These are phyloP conservation scores for Myotis pilosus DNA, from an alignment of 2,797 vertebrate species.

Conservation along the genomic window DNA sequence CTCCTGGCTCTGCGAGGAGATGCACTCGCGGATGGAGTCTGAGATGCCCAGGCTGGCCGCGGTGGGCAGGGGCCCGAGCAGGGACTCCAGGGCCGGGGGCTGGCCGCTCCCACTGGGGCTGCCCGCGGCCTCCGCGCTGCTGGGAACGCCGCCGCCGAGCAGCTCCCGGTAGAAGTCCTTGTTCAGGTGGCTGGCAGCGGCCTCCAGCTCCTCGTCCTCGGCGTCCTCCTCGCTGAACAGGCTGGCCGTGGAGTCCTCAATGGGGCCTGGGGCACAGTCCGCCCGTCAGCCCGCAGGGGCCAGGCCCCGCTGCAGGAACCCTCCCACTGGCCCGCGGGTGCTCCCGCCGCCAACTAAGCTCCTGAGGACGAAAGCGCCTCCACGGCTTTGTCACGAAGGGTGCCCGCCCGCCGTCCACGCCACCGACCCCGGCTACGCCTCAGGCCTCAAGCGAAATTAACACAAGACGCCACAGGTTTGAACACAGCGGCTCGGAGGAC, in stretches of 20 bases:
- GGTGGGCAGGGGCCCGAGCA: slow-evolving; percentile 92
- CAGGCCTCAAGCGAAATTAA: accelerated
- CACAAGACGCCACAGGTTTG: accelerated
- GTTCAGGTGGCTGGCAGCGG: slow-evolving; percentile 92
- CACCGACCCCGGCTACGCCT: accelerated
- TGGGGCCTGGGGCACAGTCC: slow-evolving; percentile 78
- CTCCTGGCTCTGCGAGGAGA: slow-evolving; percentile 83
- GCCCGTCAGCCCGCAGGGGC: slow-evolving; percentile 11
- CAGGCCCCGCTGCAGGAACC: not conserved
- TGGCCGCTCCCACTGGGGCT: slow-evolving; percentile 66
- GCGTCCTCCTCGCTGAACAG: slow-evolving; percentile 84
- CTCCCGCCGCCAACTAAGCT: not conserved
- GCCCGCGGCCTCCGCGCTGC: slow-evolving; percentile 63
- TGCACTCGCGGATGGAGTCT: slow-evolving; percentile 88
- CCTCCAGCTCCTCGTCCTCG: slow-evolving; percentile 91
- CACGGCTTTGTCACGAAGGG: accelerated
- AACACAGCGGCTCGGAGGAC: accelerated
- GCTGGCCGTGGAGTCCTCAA: slow-evolving; percentile 80
- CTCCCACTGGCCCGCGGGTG: not conserved
- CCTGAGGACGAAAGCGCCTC: not conserved
- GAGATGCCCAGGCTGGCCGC: slow-evolving; percentile 92
- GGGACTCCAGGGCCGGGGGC: slow-evolving; percentile 88
- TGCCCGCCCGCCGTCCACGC: accelerated
- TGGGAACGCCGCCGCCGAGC: slow-evolving; percentile 68
- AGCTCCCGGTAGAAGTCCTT: slow-evolving; percentile 87